Conservation (phyloP, 2,888 invertebrate species). For the Argyresthia albistria region DNA sequence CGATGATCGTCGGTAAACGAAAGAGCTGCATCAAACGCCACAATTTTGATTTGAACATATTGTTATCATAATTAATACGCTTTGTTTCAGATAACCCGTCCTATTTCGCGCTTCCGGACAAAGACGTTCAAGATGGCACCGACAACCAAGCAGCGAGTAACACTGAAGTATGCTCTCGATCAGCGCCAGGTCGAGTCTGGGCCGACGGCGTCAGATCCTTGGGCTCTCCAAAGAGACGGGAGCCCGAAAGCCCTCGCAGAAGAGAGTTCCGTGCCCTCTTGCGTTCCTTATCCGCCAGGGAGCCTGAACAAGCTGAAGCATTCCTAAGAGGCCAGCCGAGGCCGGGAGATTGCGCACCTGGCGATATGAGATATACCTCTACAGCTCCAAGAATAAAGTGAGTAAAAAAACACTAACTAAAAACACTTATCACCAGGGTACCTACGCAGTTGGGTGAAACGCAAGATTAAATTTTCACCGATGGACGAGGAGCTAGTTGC, state of each 20-base stretch:
- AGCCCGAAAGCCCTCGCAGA: slow-evolving; percentile 55
- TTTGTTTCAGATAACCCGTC: slow-evolving; percentile 79
- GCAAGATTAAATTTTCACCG: too few species aligned
- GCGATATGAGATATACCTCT: slow-evolving; percentile 58
- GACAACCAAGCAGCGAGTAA: slow-evolving; percentile 25
- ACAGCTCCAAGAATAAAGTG: slow-evolving; percentile 62
- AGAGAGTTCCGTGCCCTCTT: slow-evolving; percentile 73
- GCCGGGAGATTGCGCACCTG: slow-evolving; percentile 77
- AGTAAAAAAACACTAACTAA: slow-evolving; percentile 14
- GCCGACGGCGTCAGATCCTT: slow-evolving; percentile 42
- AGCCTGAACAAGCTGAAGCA: slow-evolving; percentile 75
- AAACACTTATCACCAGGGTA: too few species aligned
- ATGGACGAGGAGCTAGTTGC: too few species aligned
- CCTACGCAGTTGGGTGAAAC: too few species aligned
- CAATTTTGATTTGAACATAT: background rate
- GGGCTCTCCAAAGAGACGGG: slow-evolving; percentile 46
- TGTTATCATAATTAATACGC: background rate
- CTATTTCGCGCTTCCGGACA: slow-evolving; percentile 79
- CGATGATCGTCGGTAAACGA: slow-evolving; percentile 33
- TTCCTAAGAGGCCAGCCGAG: slow-evolving; percentile 79
- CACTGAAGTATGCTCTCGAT: slow-evolving; percentile 75
- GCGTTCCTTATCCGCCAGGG: slow-evolving; percentile 77
- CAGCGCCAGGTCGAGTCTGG: slow-evolving; percentile 78
- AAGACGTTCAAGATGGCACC: slow-evolving; percentile 46
- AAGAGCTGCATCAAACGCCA: slow-evolving; percentile 2